Evolutionary conservation across 2,797 vertebrate genomes (phyloP).

Genomic region (Fundulus diaphanus): DNA sequence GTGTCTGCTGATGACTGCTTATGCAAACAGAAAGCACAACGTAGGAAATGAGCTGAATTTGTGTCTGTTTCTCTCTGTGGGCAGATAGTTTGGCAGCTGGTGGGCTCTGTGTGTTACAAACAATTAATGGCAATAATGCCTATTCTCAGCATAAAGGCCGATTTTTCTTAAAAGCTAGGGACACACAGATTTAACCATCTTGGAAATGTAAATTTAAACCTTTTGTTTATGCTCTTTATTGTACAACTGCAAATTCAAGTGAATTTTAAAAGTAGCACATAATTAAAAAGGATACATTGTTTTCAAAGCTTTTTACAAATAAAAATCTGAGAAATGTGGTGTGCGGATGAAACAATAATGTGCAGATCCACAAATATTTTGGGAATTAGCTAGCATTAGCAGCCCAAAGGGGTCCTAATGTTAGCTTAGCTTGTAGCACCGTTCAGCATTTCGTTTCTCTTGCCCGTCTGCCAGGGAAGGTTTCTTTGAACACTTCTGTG

Average conservation of each 20-base stretch:
- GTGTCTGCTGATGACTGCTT: slow-evolving; percentile 37
- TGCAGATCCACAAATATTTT: neutral
- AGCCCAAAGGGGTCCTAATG: too few relatives aligned
- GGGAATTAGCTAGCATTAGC: too few relatives aligned
- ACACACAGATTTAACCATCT: neutral
- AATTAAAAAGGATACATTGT: neutral
- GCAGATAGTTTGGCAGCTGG: slow-evolving; percentile 5
- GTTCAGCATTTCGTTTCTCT: too few relatives aligned
- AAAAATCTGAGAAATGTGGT: neutral
- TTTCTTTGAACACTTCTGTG: too few relatives aligned
- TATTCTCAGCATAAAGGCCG: neutral
- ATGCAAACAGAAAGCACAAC: slow-evolving; percentile 25
- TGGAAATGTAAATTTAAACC: neutral
- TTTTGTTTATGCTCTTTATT: neutral
- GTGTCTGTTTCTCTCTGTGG: slow-evolving; percentile 15
- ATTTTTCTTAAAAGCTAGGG: neutral
- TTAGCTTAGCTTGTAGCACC: too few relatives aligned
- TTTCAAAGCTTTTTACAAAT: neutral
- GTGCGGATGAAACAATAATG: neutral
- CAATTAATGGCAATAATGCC: neutral
- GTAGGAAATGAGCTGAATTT: slow-evolving; percentile 28
- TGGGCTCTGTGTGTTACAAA: neutral
- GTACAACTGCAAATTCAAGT: neutral
- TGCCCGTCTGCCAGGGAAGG: too few relatives aligned
- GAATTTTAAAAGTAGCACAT: neutral